phyloP scores from a whole-genome alignment of 2,888 invertebrate species.

The Drosophila hawaiiensis region DNA sequence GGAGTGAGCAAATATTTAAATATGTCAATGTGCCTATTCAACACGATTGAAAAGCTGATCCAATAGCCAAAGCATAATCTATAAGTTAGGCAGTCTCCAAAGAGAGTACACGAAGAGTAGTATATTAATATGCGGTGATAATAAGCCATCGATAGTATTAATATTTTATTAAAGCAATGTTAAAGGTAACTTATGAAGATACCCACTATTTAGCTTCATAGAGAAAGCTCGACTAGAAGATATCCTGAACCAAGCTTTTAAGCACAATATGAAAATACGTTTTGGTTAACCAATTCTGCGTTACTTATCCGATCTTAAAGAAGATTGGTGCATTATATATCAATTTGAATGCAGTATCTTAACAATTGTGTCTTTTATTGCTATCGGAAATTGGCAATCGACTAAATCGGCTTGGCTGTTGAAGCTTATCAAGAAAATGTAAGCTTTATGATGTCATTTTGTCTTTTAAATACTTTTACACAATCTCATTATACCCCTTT shows the following conservation, averaged over 20 bases:
- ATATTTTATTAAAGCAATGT: background rate
- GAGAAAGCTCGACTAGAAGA: background rate
- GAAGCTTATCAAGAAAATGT: background rate
- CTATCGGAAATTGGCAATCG: background rate
- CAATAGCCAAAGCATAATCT: slow-evolving; percentile 5
- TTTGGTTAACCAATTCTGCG: background rate
- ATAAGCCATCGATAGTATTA: background rate
- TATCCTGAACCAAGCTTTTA: background rate
- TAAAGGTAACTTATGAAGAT: background rate
- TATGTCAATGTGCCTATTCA: slow-evolving; percentile 6
- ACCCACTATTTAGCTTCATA: background rate
- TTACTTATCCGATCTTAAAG: background rate
- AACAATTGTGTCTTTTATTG: background rate
- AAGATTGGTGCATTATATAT: background rate
- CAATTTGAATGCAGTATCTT: background rate
- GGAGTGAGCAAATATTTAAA: slow-evolving; percentile 37
- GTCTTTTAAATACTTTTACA: background rate
- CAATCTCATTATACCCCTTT: background rate
- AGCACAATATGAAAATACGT: background rate
- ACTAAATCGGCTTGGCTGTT: background rate
- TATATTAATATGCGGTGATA: background rate
- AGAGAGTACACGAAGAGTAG: background rate
- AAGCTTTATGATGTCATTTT: background rate
- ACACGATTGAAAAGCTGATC: slow-evolving; percentile 11
- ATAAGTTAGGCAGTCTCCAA: background rate